Conservation (phyloP, 2,113 vertebrate species). For the Gadus chalcogrammus region DNA sequence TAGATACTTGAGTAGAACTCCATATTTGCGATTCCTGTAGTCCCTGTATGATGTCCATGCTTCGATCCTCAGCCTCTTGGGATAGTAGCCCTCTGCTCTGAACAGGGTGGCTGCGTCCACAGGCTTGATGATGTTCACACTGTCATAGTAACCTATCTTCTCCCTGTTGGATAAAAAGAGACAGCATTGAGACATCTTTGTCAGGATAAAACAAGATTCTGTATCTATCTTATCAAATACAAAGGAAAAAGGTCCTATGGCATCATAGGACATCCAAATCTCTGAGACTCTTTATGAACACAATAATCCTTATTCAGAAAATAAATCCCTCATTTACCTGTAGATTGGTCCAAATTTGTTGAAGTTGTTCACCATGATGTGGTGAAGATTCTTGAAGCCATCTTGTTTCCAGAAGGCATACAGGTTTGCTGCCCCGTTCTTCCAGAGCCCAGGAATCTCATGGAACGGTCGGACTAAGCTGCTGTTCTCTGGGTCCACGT, state of each 20-base stretch:
- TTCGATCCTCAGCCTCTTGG: conserved; percentile 78
- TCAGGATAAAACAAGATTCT: too few species aligned
- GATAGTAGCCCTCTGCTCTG: conserved; percentile 80
- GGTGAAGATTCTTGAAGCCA: conserved; percentile 79
- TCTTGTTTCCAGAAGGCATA: conserved; percentile 83
- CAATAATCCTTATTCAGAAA: neutral
- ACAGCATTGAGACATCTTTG: neutral
- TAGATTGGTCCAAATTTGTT: conserved; percentile 90
- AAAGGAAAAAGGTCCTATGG: too few species aligned
- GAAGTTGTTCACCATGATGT: conserved; percentile 82
- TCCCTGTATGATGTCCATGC: conserved; percentile 87
- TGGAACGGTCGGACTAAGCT: conserved; percentile 62
- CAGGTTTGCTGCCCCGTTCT: conserved; percentile 74
- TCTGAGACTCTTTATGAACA: too few species aligned
- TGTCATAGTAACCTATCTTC: conserved; percentile 85
- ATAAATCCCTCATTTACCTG: conserved; percentile 70
- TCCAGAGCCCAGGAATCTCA: conserved; percentile 82
- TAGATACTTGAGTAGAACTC: conserved; percentile 86
- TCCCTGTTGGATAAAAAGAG: conserved; percentile 73
- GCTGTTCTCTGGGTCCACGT: conserved; percentile 25
- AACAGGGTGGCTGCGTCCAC: conserved; percentile 84
- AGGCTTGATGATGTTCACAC: conserved; percentile 87
- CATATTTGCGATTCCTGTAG: conserved; percentile 82
- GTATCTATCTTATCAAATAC: too few species aligned
- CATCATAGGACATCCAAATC: too few species aligned